Evolutionary conservation across 2,888 invertebrate genomes (phyloP).

Genomic region (Cantharis flavilabris): DNA sequence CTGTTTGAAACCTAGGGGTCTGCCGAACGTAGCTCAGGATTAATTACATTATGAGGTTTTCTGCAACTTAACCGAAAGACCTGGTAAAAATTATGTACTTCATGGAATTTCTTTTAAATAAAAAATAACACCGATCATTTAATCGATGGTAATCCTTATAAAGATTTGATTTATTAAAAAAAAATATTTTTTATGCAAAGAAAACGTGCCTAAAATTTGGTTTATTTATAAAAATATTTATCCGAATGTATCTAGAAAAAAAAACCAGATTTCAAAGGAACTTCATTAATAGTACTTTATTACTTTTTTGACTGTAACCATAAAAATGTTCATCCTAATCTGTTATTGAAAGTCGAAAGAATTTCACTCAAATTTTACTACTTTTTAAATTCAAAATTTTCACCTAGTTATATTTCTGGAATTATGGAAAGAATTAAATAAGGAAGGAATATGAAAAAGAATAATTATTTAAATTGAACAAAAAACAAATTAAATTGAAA

Average conservation of each 20-base stretch:
- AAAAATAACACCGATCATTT: neutral
- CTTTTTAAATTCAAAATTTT: neutral
- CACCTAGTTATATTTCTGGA: neutral
- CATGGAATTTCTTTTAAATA: neutral
- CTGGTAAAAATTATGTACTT: neutral
- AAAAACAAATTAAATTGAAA: no score
- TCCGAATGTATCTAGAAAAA: no score
- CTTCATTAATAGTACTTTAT: no score
- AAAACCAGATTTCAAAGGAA: no score
- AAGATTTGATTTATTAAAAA: neutral
- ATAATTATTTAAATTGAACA: no score
- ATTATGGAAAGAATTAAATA: neutral
- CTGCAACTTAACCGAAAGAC: neutral
- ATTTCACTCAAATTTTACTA: neutral
- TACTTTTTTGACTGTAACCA: neutral
- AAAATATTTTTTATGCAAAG: neutral
- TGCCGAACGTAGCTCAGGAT: no score
- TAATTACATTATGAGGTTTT: no score
- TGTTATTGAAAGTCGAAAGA: neutral
- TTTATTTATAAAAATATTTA: no score
- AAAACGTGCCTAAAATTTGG: no score
- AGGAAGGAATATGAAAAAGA: no score
- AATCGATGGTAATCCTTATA: neutral
- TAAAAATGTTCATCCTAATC: neutral
- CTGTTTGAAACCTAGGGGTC: no score